phyloP scores from a whole-genome alignment of 2,797 vertebrate species.

The Pagetopsis macropterus region DNA sequence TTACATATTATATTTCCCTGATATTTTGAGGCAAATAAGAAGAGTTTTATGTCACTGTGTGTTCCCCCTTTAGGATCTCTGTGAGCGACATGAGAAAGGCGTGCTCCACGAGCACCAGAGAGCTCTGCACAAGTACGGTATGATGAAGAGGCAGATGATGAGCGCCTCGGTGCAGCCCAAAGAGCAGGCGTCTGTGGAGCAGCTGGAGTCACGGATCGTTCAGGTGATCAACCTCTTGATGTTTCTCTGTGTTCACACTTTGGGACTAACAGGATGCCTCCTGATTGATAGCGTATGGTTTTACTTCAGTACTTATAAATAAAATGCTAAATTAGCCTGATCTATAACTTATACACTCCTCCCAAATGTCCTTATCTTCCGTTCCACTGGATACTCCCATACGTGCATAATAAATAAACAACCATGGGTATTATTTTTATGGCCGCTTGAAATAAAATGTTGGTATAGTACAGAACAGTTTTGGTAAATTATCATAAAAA shows the following conservation, averaged over 20 bases:
- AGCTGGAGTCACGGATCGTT: slow-evolving; percentile 94
- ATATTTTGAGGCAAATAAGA: slow-evolving; percentile 8
- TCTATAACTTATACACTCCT: not conserved
- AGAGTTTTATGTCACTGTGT: not conserved
- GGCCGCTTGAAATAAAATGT: too few species aligned
- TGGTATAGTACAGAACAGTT: too few species aligned
- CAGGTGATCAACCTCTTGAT: slow-evolving; percentile 82
- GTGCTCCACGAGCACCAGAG: slow-evolving; percentile 95
- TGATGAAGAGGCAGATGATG: slow-evolving; percentile 98
- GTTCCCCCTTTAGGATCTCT: slow-evolving; percentile 87
- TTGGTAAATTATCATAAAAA: too few species aligned
- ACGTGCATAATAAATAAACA: not conserved
- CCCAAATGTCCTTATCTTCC: not conserved
- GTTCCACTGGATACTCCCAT: not conserved
- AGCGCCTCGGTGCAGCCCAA: slow-evolving; percentile 90
- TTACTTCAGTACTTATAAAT: not conserved
- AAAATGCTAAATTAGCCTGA: not conserved
- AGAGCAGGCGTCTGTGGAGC: slow-evolving; percentile 91
- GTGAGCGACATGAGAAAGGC: slow-evolving; percentile 96
- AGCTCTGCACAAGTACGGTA: slow-evolving; percentile 92
- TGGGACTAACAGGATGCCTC: not conserved
- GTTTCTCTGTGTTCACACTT: not conserved
- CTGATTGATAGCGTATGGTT: not conserved
- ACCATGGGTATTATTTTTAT: not conserved
- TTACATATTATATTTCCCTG: not conserved